phyloP scores from a whole-genome alignment of 2,797 vertebrate genomes.

The Semotilus atromaculatus region DNA sequence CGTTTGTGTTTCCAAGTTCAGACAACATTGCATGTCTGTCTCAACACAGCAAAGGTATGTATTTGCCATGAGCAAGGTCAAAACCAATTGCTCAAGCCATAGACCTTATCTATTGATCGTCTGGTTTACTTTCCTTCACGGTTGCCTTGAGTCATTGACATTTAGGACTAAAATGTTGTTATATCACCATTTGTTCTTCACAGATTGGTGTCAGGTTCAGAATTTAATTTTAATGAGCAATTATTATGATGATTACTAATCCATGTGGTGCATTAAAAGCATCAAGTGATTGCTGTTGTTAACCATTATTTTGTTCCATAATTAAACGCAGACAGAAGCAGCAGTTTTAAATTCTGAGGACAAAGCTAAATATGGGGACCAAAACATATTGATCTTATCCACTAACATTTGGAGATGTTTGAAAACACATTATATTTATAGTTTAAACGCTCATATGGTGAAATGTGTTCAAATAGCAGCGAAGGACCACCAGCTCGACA shows the following conservation, averaged over 20 bases:
- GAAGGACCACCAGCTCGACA: background rate
- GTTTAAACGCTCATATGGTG: background rate
- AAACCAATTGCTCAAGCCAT: background rate
- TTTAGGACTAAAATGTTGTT: background rate
- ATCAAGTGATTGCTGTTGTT: background rate
- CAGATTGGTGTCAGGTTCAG: background rate
- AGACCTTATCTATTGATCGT: background rate
- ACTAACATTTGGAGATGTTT: background rate
- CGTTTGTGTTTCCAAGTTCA: background rate
- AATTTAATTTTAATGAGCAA: background rate
- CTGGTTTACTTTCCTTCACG: background rate
- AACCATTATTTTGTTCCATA: background rate
- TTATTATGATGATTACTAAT: background rate
- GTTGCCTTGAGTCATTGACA: background rate
- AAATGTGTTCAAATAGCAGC: background rate
- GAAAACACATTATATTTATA: background rate
- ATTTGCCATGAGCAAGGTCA: conserved; percentile 17
- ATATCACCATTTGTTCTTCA: background rate
- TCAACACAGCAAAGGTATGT: background rate
- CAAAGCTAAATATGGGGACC: background rate
- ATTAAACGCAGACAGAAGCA: background rate
- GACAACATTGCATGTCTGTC: background rate
- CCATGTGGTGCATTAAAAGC: background rate
- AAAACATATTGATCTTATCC: background rate
- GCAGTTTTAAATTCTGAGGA: background rate